These are phyloP conservation scores for Argyrosomus regius DNA, from an alignment of 2,797 vertebrate species.

Conservation along the genomic window DNA sequence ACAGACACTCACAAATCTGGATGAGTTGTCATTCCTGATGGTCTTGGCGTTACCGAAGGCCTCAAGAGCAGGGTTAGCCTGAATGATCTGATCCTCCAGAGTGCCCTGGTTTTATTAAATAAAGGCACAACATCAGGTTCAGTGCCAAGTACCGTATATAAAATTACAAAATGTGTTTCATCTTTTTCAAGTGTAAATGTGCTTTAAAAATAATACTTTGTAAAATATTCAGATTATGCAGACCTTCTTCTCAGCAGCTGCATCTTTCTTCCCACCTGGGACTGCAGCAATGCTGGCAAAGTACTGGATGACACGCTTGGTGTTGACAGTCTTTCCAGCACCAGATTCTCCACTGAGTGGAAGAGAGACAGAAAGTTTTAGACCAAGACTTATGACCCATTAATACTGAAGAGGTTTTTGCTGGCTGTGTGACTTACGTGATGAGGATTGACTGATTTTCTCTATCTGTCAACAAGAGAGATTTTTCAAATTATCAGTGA, in stretches of 20 bases:
- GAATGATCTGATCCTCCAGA: constrained; percentile 94
- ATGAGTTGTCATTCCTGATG: constrained; percentile 91
- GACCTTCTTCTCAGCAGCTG: constrained; percentile 84
- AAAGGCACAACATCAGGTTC: background rate
- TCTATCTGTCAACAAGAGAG: constrained; percentile 80
- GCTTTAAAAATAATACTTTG: background rate
- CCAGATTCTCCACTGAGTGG: constrained; percentile 91
- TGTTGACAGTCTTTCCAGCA: constrained; percentile 95
- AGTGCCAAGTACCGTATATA: background rate
- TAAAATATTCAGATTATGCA: constrained; percentile 8
- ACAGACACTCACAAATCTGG: constrained; percentile 88
- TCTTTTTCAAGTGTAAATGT: background rate
- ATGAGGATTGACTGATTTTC: constrained; percentile 94
- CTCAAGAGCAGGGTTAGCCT: constrained; percentile 92
- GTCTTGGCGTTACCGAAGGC: constrained; percentile 93
- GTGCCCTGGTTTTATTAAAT: constrained; percentile 80
- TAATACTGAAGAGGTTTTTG: background rate
- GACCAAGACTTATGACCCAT: background rate
- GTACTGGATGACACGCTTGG: constrained; percentile 94
- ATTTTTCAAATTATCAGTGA: background rate
- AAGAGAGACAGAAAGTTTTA: constrained; percentile 4
- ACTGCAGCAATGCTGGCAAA: constrained; percentile 92
- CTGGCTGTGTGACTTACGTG: constrained; percentile 84
- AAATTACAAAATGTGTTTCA: background rate
- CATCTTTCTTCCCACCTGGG: constrained; percentile 86